Evolutionary conservation across 2,888 invertebrate species (phyloP).

Genomic region (Lasioglossum vierecki): DNA sequence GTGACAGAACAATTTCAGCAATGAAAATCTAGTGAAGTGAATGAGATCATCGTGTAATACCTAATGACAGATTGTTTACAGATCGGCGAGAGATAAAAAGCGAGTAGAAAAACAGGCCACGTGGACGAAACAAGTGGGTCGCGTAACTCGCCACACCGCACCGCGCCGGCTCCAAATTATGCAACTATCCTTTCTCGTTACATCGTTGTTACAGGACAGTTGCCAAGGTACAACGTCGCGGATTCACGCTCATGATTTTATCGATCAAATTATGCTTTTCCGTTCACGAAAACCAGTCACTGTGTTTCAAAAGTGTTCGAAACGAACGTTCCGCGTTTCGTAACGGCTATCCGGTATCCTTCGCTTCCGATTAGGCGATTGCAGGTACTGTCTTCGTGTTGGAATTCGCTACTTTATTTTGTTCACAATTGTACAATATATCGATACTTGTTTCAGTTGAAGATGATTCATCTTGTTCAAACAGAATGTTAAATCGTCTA

Average conservation of each 20-base stretch:
- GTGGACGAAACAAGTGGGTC: background rate
- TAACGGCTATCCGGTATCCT: background rate
- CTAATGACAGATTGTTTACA: background rate
- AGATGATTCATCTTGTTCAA: background rate
- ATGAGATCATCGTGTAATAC: background rate
- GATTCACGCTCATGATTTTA: slow-evolving; percentile 26
- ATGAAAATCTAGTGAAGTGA: background rate
- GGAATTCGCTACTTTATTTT: background rate
- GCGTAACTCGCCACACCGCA: background rate
- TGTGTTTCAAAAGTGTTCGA: background rate
- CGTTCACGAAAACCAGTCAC: slow-evolving; percentile 20
- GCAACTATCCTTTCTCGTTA: slow-evolving; percentile 3
- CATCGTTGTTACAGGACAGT: slow-evolving; percentile 15
- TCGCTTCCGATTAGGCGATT: slow-evolving; percentile 2
- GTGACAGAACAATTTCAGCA: too few species aligned
- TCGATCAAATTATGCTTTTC: slow-evolving; percentile 21
- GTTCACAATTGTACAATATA: background rate
- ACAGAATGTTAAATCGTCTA: background rate
- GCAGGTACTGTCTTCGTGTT: background rate
- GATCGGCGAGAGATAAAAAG: background rate
- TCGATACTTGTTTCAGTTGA: background rate
- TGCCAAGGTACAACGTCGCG: background rate
- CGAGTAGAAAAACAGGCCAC: background rate
- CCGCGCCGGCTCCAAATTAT: background rate
- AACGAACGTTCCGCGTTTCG: background rate